Evolutionary conservation across 2,888 invertebrate genomes (phyloP), one percentile per base, ranked within the genome.

Genomic region (Dascillus cervinus): DNA sequence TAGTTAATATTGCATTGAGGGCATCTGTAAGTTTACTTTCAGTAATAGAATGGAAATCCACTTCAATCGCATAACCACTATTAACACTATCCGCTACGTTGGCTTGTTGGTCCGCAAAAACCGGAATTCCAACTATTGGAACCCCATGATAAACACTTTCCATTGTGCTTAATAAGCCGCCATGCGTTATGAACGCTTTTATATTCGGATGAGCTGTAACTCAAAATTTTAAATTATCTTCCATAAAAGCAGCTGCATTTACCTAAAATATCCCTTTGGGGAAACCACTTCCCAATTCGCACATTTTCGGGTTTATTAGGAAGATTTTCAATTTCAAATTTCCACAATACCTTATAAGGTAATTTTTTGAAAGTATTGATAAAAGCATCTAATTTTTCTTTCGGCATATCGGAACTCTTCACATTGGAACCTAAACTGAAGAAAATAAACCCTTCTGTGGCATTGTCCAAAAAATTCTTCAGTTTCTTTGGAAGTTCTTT

Each of bases 301-400:
- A 82, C 63, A 50, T 79, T 79, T 0, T 64, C 48, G 0, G 78
- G 68, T 42, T 70, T 65, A 17, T 70, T 67, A 1, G 66, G 61
- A 6, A 73, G 49, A 3, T 47, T 40, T 3, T 71, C 65, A 0
- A 69, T 67, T 41, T 80, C 79, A 72, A 75, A 81, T 60, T 81
- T 81, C 76, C 78, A 78, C 8, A 82, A 47, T 1, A 82, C 70
- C 6, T 68, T 72, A 37, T 76, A 74, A 32, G 75, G 72, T 0
- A 79, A 44, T 36, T 64, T 66, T 2, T 67, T 62, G 27, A 82
- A 72, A 1, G 70, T 70, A 33, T 71, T 70, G 3, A 73, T 55
- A 22, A 82, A 69, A 1, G 62, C 34, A 2, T 41, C 11, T 1
- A 50, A 23, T 19, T 38, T 42, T 9, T 45, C 36, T 26, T 41